Conservation (phyloP, 2,113 vertebrate species). For the Amblyornis subalaris region DNA sequence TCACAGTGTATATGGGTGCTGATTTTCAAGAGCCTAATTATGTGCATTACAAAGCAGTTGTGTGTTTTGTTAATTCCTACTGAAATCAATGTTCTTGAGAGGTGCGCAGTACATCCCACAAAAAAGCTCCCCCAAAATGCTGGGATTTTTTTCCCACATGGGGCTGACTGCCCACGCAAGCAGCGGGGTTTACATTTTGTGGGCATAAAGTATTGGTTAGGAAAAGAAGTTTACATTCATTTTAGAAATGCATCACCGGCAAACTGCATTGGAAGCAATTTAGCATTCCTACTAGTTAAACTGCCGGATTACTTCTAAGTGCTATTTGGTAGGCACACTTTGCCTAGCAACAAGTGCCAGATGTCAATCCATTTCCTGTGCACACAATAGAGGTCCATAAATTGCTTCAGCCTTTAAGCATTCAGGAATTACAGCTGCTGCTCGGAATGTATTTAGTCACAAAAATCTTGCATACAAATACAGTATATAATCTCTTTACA, state of each 20-base stretch:
- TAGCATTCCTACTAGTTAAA: conserved; percentile 9
- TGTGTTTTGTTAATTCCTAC: background rate
- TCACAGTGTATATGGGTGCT: background rate
- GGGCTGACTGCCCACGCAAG: background rate
- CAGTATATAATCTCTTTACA: background rate
- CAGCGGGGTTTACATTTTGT: background rate
- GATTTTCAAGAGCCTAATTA: background rate
- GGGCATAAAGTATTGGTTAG: background rate
- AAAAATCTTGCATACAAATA: background rate
- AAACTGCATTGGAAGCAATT: background rate
- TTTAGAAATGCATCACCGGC: background rate
- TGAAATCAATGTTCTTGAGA: background rate
- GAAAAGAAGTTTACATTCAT: background rate
- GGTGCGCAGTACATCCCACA: background rate
- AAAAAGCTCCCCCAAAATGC: background rate
- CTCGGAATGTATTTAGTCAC: background rate
- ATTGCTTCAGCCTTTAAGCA: background rate
- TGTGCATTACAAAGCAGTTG: background rate
- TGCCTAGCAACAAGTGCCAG: conserved; percentile 56
- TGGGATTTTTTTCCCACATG: background rate
- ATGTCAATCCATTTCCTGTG: conserved; percentile 5
- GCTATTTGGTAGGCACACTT: background rate
- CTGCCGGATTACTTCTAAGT: background rate
- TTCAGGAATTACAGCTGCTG: background rate
- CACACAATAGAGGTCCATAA: background rate